These are phyloP conservation scores for Maconellicoccus hirsutus DNA, from an alignment of 1,140 invertebrate species.

Conservation along the genomic window DNA sequence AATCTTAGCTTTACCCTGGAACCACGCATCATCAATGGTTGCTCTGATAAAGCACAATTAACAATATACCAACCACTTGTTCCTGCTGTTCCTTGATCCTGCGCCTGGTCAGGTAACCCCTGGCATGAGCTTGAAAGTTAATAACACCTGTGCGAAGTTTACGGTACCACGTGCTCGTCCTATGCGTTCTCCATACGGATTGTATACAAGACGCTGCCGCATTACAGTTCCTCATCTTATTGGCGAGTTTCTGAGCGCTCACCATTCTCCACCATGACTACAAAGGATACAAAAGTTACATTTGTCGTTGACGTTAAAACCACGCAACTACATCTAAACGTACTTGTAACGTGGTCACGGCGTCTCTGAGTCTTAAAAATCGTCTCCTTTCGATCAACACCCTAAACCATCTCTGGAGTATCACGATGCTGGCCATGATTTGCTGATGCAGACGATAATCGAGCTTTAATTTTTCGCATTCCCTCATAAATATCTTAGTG, in stretches of 20 bases:
- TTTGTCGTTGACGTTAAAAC: background rate
- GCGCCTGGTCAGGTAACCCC: conserved; percentile 47
- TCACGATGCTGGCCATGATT: conserved; percentile 83
- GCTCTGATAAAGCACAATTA: too few species aligned
- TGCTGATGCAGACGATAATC: conserved; percentile 85
- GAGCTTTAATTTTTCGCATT: conserved; percentile 85
- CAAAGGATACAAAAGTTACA: conserved; percentile 19
- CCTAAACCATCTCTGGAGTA: conserved; percentile 85
- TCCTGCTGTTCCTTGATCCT: conserved; percentile 29
- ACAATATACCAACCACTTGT: background rate
- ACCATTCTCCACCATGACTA: conserved; percentile 54
- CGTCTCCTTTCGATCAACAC: conserved; percentile 61
- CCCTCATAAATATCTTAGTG: conserved; percentile 84
- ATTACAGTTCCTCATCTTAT: conserved; percentile 34
- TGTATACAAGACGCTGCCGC: conserved; percentile 62
- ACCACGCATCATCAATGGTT: too few species aligned
- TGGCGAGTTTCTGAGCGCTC: conserved; percentile 39
- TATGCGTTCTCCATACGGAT: conserved; percentile 56
- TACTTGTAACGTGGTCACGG: conserved; percentile 64
- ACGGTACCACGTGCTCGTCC: conserved; percentile 51
- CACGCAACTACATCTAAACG: conserved; percentile 13
- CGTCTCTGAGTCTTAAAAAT: conserved; percentile 59
- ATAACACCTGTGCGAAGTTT: conserved; percentile 47
- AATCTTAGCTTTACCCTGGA: background rate
- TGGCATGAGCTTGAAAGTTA: conserved; percentile 57